phyloP scores from a whole-genome alignment of 2,797 vertebrate genomes.

The Phaenicophaeus curvirostris region DNA sequence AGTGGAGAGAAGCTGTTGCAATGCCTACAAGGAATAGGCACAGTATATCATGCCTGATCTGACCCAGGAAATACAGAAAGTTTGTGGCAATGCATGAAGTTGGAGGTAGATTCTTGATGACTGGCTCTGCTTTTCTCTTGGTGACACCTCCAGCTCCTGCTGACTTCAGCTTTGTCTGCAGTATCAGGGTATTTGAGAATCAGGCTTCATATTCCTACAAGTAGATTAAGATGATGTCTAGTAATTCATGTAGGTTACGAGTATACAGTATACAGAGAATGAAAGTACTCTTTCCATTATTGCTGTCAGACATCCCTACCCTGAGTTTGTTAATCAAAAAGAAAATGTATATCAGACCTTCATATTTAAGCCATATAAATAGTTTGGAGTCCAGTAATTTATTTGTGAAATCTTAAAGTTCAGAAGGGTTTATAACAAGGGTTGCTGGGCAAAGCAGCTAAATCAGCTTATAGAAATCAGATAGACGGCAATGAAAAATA shows the following conservation, averaged over 20 bases:
- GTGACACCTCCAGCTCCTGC: not conserved
- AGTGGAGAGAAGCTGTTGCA: not conserved
- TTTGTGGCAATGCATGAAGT: not conserved
- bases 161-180: not conserved
- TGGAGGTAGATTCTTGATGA: not conserved
- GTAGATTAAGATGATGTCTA: not conserved
- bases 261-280: not conserved
- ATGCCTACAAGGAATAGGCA: not conserved
- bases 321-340: not conserved
- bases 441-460: not conserved
- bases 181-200: not conserved
- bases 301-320: not conserved
- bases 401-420: not conserved
- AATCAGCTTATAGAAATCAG: conserved; percentile 4
- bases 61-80: not conserved
- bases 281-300: not conserved
- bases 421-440: not conserved
- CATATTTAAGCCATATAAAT: not conserved
- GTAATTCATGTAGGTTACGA: not conserved
- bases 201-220: not conserved
- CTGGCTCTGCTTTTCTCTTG: not conserved
- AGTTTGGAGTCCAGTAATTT: not conserved
- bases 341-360: not conserved
- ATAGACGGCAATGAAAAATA: not conserved
- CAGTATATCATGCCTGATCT: not conserved